Evolutionary conservation across 2,888 invertebrate genomes (phyloP), one percentile per base, ranked within the genome.

Genomic region (Calameuta idolon): DNA sequence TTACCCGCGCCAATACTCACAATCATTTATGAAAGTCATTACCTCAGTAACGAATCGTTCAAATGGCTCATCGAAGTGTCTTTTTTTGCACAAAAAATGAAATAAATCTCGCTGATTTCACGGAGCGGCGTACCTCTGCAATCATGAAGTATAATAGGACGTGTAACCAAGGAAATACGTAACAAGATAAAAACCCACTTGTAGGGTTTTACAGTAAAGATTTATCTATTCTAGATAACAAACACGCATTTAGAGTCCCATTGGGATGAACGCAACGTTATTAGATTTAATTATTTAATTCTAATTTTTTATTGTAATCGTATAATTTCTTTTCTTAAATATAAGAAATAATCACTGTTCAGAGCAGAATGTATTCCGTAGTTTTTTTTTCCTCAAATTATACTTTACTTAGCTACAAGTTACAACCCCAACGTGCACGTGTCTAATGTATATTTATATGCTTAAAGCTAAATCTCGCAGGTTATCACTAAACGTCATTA

Each of bases 41-140:
- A 5, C 68, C 31, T 74, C 34, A 34, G 31, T 69, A 34, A 69
- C 77, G 74, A 74, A 77, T 74, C 74, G 77, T 73, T 77, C 74
- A 74, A 77, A 74, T 31, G 74, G 69, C 74, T 69, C 30, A 74
- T 30, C 74, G 35, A 74, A 34, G 74, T 35, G 68, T 77, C 37
- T 37, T 69, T 33, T 34, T 69, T 34, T n/a, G 68, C 73, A 37
- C 37, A 40, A 55, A 15, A 40, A 23, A 5, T 33, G 76, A 40
- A 73, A 55, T 30, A 23, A 73, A 33, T 76, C 55, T 23, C 55
- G 23, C 55, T 55, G 55, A 55, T 23, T 55, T 55, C 55, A 23
- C 23, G 23, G 9, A 23, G 55, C 55, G 55, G 23, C 15, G 23
- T 55, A 55, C 55, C 55, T 9, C 23, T 23, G 55, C 23, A 23